Evolutionary conservation across 2,113 vertebrate species (phyloP), one percentile per base, ranked within the genome.

Genomic region (Pleuronectes platessa): DNA sequence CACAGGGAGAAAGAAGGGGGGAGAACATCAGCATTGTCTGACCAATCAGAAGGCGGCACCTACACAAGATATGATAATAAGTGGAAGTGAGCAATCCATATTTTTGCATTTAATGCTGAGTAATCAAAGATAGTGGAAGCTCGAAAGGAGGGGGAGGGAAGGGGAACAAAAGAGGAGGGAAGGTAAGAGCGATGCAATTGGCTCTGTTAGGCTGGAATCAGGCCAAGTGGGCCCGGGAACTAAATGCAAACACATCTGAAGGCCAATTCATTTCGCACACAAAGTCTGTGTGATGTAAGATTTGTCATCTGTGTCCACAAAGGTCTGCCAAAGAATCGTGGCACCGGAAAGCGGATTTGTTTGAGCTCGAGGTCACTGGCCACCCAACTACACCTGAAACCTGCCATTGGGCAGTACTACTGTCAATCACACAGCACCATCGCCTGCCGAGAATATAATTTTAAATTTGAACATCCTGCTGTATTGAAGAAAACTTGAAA

Each of bases 41-140:
- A 79, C 83, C 71, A 72, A 79, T 61, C 68, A 11, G 62, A 35
- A 37, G 70, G 58, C 35, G 18, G 21, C 13, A 45, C 64, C 70
- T 4, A 13, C 74, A 79, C 72, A 42, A 66, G 73, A 80, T 72
- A 61, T 76, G 83, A 68, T 81, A 75, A 79, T 72, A 79, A 31
- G 60, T 68, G 56, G 59, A 78, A 66, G 62, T 27, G 71, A 83
- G 61, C 53, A 67, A 74, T 69, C 51, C 26, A 40, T 71, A 54
- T 53, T 86, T 88, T 67, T 78, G 69, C 82, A 88, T 63, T 63
- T 75, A 76, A 59, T 76, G 89, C 83, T 92, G 84, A 90, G 65
- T 76, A 83, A 87, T 85, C 84, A 78, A 47, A 82, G 76, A 78
- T 68, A 71, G 56, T 2, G 65, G 31, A 55, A 61, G 78, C 35